Percentiles rank a stretch among this genome's conserved stretches.
Conservation (phyloP, 2,888 invertebrate species). For the Oscheius sp. region DNA sequence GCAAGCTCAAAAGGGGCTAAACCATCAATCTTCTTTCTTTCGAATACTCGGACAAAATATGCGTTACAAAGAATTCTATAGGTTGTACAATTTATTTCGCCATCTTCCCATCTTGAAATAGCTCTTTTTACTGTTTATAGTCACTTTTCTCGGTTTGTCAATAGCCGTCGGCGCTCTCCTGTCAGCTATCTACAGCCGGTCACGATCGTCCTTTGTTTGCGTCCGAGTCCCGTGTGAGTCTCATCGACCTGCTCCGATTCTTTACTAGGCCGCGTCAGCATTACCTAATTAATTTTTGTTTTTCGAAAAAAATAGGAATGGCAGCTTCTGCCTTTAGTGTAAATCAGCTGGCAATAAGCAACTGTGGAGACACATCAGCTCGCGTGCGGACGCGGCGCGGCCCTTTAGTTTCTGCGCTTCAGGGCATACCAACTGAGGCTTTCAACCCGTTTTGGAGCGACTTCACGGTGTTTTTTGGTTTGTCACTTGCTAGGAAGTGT, state of each 20-base stretch:
- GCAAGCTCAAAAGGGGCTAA: too few species aligned
- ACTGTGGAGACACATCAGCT: constrained; percentile 43
- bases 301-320: neutral
- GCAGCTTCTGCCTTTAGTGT: neutral
- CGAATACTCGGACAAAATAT: too few species aligned
- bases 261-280: too few species aligned
- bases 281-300: too few species aligned
- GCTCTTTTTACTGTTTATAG: neutral
- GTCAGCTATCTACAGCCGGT: constrained; percentile 30
- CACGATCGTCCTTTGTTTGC: constrained; percentile 26
- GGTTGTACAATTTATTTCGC: too few species aligned
- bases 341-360: constrained; percentile 16
- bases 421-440: neutral
- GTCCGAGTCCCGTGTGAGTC: neutral
- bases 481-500: neutral
- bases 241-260: too few species aligned
- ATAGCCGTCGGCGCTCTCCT: constrained; percentile 16
- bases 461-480: constrained; percentile 2
- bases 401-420: constrained; percentile 27
- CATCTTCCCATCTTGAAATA: too few species aligned
- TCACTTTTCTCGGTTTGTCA: constrained; percentile 2
- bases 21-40: too few species aligned
- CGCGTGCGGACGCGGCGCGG: constrained; percentile 57
- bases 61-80: too few species aligned
- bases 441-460: constrained; percentile 2